Evolutionary conservation across 2,888 invertebrate genomes (phyloP), one percentile per base, ranked within the genome.

Genomic region (Didymodactylos carnosus): DNA sequence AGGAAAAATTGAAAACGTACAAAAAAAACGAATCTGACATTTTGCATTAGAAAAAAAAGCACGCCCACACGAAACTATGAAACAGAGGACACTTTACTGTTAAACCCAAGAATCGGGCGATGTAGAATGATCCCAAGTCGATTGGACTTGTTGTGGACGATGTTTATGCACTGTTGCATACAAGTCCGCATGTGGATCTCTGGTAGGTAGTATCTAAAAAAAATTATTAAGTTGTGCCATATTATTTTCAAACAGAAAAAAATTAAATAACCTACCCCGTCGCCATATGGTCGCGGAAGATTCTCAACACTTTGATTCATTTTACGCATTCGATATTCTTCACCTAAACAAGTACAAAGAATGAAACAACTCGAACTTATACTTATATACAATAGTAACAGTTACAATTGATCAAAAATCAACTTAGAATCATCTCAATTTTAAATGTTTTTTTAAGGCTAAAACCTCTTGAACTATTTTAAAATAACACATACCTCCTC

Each of bases 41-140:
- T n/a, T 6, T n/a, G n/a, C n/a, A n/a, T n/a, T n/a, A n/a, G n/a
- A n/a, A n/a, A n/a, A n/a, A n/a, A n/a, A n/a, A n/a, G n/a, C n/a
- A n/a, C n/a, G n/a, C n/a, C n/a, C n/a, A n/a, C 19, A 16, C 35
- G 35, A 27, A 35, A n/a, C 11, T 29, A 27, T 7, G 14, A 35
- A n/a, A 7, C 3, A 11, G 35, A 19, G 4, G 4, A 25, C n/a
- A 19, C 10, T 14, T n/a, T 1, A 16, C 16, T 27, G 5, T 29
- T 53, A 62, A n/a, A 62, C 62, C 62, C 62, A 62, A 62, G 62
- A 62, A 62, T 62, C 62, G 11, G 62, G 62, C n/a, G 62, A 62
- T 19, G 62, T 62, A 19, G 62, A 62, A n/a, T 62, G 62, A 62
- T 62, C 62, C 62, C 62, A 62, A 35, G 62, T 62, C 10, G 35